These are phyloP conservation scores for Diacarnus erythraeanus DNA, from an alignment of 37 sponge, comb jelly and placozoan genomes.

Conservation along the genomic window DNA sequence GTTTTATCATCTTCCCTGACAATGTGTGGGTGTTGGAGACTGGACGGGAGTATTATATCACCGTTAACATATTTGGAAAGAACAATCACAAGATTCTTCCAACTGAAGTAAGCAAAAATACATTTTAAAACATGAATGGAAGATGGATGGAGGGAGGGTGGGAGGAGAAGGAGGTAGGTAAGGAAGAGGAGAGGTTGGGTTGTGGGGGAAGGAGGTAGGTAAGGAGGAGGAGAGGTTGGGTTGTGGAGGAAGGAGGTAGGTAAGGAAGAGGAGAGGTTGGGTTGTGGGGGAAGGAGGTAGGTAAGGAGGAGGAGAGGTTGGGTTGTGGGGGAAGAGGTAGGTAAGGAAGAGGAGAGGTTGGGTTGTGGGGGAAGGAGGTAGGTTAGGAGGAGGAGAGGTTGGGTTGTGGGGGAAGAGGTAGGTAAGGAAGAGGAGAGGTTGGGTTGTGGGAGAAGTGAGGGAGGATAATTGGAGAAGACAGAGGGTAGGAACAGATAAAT, in stretches of 20 bases:
- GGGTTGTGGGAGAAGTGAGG: too few relatives aligned
- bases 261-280: neutral
- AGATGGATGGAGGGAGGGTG: neutral
- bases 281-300: too few relatives aligned
- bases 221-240: neutral
- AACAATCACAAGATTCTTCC: constrained; percentile 63
- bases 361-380: too few relatives aligned
- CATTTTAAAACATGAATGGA: neutral
- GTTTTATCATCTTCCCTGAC: constrained; percentile 60
- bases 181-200: neutral
- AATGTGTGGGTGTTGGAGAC: constrained; percentile 76
- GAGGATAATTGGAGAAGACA: too few relatives aligned
- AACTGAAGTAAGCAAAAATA: constrained; percentile 43
- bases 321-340: too few relatives aligned
- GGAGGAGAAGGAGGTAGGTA: too few relatives aligned
- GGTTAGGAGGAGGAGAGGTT: too few relatives aligned
- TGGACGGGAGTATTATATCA: constrained; percentile 68
- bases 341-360: too few relatives aligned
- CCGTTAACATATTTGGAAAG: constrained; percentile 72
- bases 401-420: too few relatives aligned
- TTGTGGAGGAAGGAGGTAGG: neutral
- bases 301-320: too few relatives aligned
- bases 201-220: neutral
- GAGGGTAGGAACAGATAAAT: too few relatives aligned
- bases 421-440: too few relatives aligned